Percentiles rank a stretch among this genome's conserved stretches.
These are phyloP conservation scores for Beris morrisii DNA, from an alignment of 2,888 invertebrate species.

Conservation along the genomic window DNA sequence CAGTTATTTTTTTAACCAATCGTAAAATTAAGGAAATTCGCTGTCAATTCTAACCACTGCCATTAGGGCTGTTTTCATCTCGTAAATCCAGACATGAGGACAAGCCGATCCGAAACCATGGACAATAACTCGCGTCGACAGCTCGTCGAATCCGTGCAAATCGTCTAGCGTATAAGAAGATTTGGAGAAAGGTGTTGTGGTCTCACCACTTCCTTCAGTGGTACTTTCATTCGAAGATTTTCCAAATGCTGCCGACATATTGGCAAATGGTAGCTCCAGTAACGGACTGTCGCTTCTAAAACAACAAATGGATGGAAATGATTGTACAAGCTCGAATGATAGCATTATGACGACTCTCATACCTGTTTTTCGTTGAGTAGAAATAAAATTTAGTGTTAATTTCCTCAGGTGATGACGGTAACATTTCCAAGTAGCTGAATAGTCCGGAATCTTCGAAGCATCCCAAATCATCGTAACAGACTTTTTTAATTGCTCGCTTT, in stretches of 20 bases:
- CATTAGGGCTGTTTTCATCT: constrained; percentile 89
- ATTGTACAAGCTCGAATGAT: neutral
- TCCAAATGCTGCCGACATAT: constrained; percentile 69
- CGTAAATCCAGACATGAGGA: constrained; percentile 89
- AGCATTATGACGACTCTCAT: constrained; percentile 39
- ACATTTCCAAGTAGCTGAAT: constrained; percentile 85
- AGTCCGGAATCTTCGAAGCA: constrained; percentile 92
- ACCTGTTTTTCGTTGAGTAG: constrained; percentile 70
- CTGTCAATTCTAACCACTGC: constrained; percentile 69
- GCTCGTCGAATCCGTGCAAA: constrained; percentile 52
- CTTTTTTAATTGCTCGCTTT: constrained; percentile 77
- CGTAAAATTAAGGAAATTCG: constrained; percentile 6
- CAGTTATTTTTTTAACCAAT: constrained; percentile 4
- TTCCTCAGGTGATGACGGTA: constrained; percentile 83
- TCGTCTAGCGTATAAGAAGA: constrained; percentile 51
- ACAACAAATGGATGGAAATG: constrained; percentile 34
- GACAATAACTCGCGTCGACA: constrained; percentile 77
- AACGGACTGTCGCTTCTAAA: constrained; percentile 65
- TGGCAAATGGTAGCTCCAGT: constrained; percentile 71
- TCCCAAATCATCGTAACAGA: constrained; percentile 87
- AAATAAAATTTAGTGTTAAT: constrained; percentile 82
- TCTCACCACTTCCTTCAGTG: constrained; percentile 36
- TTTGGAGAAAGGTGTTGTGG: constrained; percentile 40
- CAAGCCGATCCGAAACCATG: constrained; percentile 94
- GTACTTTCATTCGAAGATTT: constrained; percentile 44